Conservation (phyloP, 37 sponge, comb jelly and placozoan species). For the Oopsacas minuta region DNA sequence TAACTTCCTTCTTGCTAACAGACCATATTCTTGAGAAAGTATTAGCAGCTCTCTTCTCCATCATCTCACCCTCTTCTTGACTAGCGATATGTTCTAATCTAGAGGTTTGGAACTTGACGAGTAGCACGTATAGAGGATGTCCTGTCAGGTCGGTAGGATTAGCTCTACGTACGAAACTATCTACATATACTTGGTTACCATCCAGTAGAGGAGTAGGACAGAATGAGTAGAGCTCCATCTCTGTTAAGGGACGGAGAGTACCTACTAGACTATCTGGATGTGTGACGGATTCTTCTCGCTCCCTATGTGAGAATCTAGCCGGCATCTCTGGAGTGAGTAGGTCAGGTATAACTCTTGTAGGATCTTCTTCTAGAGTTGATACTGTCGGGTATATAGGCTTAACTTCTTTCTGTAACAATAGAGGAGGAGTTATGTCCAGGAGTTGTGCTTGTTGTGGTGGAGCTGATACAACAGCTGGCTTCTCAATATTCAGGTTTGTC, state of each 20-base stretch:
- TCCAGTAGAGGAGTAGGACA: slow-evolving; percentile 72
- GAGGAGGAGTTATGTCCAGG: neutral
- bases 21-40: neutral
- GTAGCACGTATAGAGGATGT: neutral
- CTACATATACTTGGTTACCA: slow-evolving; percentile 40
- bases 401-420: neutral
- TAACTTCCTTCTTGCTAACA: neutral
- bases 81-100: neutral
- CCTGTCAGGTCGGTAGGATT: neutral
- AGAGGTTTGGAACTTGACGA: neutral
- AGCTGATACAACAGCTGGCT: neutral
- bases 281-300: neutral
- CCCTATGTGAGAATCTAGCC: neutral
- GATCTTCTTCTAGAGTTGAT: neutral
- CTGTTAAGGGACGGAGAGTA: slow-evolving; percentile 43
- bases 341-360: neutral
- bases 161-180: slow-evolving; percentile 47
- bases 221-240: slow-evolving; percentile 54
- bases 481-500: neutral
- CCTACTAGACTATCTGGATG: neutral
- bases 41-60: neutral
- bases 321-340: slow-evolving; percentile 5
- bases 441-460: neutral
- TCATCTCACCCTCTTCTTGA: neutral
- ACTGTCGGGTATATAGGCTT: neutral